Evolutionary conservation across 2,797 vertebrate species (phyloP).

Genomic region (Cheirogaleus major): DNA sequence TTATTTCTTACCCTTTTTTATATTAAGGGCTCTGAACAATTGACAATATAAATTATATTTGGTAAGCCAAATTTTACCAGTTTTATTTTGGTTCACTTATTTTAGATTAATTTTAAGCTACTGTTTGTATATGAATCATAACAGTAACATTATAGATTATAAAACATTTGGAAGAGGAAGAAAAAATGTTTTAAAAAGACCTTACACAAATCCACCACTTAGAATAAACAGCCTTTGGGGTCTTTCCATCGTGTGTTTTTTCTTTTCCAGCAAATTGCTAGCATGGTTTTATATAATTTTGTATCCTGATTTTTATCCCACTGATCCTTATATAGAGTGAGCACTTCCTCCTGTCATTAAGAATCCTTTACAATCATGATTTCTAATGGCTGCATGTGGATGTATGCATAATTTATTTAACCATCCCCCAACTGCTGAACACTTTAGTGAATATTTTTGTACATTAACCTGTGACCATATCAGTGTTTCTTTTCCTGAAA

Average conservation of each 20-base stretch:
- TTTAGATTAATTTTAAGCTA: constrained; percentile 22
- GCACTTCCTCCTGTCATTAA: neutral
- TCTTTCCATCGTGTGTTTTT: neutral
- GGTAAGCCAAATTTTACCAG: neutral
- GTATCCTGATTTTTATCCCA: neutral
- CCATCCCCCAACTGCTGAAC: neutral
- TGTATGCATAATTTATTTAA: neutral
- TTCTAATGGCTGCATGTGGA: neutral
- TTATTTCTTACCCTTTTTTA: neutral
- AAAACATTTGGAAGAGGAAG: constrained; percentile 4
- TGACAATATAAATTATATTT: neutral
- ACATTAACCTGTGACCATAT: neutral
- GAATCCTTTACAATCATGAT: neutral
- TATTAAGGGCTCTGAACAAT: neutral
- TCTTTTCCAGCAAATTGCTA: neutral
- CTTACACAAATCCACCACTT: neutral
- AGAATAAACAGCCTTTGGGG: neutral
- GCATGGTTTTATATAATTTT: neutral
- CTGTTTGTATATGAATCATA: neutral
- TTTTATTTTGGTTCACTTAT: neutral
- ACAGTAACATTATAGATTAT: neutral
- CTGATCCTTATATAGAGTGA: neutral
- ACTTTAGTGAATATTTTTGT: neutral
- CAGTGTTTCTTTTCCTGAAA: constrained; percentile 9
- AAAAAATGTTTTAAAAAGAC: neutral